phyloP scores from a whole-genome alignment of 2,888 invertebrate genomes.

The Mythimna pallens region DNA sequence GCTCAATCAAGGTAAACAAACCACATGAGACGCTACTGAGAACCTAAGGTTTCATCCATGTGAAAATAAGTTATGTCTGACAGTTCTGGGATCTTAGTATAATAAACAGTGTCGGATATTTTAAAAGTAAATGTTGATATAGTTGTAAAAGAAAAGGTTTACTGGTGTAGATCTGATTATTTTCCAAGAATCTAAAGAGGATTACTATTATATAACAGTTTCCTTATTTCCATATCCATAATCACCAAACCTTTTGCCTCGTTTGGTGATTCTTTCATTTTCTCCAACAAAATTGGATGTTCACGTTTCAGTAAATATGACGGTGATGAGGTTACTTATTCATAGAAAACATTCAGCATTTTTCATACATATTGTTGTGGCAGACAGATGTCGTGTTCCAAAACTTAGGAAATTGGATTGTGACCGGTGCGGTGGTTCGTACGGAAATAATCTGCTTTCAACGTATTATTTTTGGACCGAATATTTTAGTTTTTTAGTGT shows the following conservation, averaged over 20 bases:
- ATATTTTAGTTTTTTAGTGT: conserved; percentile 35
- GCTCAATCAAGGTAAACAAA: too few relatives aligned
- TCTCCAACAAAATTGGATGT: conserved; percentile 16
- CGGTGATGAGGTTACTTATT: conserved; percentile 40
- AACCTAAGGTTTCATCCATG: too few relatives aligned
- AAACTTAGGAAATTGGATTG: conserved; percentile 59
- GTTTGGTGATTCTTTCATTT: conserved; percentile 13
- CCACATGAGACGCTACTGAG: too few relatives aligned
- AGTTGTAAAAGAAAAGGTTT: too few relatives aligned
- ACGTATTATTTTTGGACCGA: conserved; percentile 47
- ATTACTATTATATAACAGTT: background rate
- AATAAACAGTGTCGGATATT: too few relatives aligned
- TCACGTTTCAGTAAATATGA: conserved; percentile 15
- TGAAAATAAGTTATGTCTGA: too few relatives aligned
- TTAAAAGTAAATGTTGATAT: too few relatives aligned
- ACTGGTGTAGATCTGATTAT: too few relatives aligned
- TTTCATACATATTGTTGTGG: conserved; percentile 47
- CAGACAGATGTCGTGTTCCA: conserved; percentile 46
- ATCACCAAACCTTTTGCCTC: background rate
- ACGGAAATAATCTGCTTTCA: conserved; percentile 55
- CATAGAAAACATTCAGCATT: conserved; percentile 49
- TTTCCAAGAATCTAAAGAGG: background rate
- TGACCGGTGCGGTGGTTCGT: conserved; percentile 41
- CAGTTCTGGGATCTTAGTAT: too few relatives aligned
- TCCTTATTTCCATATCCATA: too few relatives aligned